A percentile compares a stretch with the other conserved stretches of the same genome.
phyloP scores from a whole-genome alignment of 1,140 invertebrate genomes.

The Heliconius eleuchia region DNA sequence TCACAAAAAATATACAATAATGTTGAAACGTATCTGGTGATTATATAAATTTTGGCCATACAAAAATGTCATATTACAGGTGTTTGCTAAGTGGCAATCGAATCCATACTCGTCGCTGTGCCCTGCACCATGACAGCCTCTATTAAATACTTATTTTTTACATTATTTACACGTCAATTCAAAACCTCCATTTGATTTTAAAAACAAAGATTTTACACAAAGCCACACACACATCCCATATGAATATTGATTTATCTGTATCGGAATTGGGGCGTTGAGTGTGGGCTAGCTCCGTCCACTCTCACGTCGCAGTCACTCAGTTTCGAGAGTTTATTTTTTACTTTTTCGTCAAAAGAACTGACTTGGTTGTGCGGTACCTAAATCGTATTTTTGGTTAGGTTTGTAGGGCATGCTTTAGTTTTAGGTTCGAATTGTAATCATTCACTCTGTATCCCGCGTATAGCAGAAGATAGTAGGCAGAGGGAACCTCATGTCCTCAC shows the following conservation, averaged over 20 bases:
- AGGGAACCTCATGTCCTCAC: too few relatives aligned
- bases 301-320: background rate
- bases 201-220: background rate
- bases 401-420: background rate
- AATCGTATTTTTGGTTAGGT: background rate
- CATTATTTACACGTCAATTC: background rate
- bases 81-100: too few relatives aligned
- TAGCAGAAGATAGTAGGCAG: too few relatives aligned
- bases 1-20: too few relatives aligned
- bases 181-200: background rate
- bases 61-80: too few relatives aligned
- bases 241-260: constrained; percentile 9
- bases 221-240: background rate
- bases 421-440: too few relatives aligned
- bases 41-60: too few relatives aligned
- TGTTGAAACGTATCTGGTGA: too few relatives aligned
- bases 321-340: background rate
- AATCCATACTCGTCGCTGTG: too few relatives aligned
- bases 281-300: background rate
- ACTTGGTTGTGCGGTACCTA: background rate
- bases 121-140: too few relatives aligned
- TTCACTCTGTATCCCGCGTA: too few relatives aligned
- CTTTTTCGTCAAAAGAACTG: background rate
- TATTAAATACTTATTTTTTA: background rate
- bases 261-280: background rate